phyloP scores from a whole-genome alignment of 2,888 invertebrate species.

The Pinctada fucata region DNA sequence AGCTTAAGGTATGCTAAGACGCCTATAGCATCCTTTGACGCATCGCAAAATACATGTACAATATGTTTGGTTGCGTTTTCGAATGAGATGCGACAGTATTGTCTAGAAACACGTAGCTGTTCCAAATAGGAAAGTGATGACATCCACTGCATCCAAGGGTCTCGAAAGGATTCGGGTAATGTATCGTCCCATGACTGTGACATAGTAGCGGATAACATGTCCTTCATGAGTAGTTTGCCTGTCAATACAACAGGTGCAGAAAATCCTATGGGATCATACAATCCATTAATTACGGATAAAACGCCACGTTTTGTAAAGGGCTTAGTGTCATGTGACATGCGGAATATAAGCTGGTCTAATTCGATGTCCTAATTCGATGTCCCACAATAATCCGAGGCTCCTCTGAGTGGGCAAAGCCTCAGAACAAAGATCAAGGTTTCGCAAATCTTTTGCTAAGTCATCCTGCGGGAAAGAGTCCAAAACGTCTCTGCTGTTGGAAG shows the following conservation, averaged over 20 bases:
- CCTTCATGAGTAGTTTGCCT: too few species aligned
- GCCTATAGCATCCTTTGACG: too few species aligned
- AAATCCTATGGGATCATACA: conserved; percentile 14
- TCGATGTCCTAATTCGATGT: not conserved
- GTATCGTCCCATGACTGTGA: too few species aligned
- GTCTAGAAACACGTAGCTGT: not conserved
- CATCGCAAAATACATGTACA: not conserved
- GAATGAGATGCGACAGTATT: not conserved
- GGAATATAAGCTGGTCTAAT: not conserved
- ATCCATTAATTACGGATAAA: conserved; percentile 7
- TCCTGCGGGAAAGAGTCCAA: not conserved
- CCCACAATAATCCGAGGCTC: not conserved
- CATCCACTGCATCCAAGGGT: too few species aligned
- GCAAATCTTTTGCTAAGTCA: not conserved
- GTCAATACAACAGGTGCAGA: too few species aligned
- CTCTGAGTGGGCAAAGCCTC: not conserved
- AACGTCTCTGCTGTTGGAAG: not conserved
- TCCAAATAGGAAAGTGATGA: too few species aligned
- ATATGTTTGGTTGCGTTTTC: not conserved
- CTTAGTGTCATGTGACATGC: not conserved
- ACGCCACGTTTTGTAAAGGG: conserved; percentile 8
- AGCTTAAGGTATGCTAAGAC: too few species aligned
- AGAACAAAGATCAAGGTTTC: not conserved
- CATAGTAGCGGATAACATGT: too few species aligned
- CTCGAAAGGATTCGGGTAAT: too few species aligned